These are phyloP conservation scores for Leptodactylus fallax DNA, from an alignment of 2,797 vertebrate species.

Conservation along the genomic window DNA sequence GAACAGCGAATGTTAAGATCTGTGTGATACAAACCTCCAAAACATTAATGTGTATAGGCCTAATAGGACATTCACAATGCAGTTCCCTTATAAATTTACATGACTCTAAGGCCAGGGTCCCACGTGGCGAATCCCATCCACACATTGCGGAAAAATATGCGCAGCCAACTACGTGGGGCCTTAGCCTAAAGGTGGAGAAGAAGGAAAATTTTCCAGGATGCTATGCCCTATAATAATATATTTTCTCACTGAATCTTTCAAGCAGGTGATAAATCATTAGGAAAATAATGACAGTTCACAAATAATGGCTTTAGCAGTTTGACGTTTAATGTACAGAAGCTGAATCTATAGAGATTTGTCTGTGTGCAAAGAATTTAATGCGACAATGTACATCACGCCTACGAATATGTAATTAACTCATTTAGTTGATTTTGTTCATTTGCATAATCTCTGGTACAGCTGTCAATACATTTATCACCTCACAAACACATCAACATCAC, in stretches of 20 bases:
- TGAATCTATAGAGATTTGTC: slow-evolving; percentile 10
- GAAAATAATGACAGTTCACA: neutral
- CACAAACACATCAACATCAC: slow-evolving; percentile 33
- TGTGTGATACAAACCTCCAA: no score
- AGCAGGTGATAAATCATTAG: slow-evolving; percentile 19
- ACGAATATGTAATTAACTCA: slow-evolving; percentile 48
- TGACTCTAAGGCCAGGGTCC: no score
- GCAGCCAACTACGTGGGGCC: no score
- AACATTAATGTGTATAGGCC: no score
- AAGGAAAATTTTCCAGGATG: no score
- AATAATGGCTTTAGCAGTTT: neutral
- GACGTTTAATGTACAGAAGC: neutral
- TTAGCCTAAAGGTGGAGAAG: no score
- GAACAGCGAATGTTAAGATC: no score
- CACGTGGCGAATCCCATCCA: no score
- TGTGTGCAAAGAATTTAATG: slow-evolving; percentile 30
- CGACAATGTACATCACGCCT: slow-evolving; percentile 24
- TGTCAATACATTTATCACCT: slow-evolving; percentile 49
- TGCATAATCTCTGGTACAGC: slow-evolving; percentile 38
- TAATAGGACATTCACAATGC: no score
- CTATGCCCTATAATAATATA: neutral
- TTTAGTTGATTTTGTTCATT: slow-evolving; percentile 40
- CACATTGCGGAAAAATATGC: no score
- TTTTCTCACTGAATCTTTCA: neutral
- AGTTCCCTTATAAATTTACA: no score